Percentiles rank a stretch among this genome's conserved stretches.
Conservation (phyloP, 2,888 invertebrate genomes). For the Pollenia labialis region DNA sequence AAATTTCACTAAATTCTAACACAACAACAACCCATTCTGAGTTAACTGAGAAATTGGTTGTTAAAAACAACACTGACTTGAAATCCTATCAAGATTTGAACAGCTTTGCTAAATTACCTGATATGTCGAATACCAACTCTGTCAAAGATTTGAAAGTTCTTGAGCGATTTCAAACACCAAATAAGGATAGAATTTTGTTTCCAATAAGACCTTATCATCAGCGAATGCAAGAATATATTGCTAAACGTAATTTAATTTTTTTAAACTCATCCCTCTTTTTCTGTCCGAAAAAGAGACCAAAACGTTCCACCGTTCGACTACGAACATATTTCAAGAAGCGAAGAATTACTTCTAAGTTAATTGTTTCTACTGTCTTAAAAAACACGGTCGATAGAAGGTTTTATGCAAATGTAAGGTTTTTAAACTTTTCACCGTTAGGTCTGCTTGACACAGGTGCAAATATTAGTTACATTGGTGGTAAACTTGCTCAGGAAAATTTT, state of each 20-base stretch:
- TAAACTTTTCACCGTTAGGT: conserved; percentile 21
- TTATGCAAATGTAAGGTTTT: conserved; percentile 40
- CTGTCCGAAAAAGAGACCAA: neutral
- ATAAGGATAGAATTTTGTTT: no score
- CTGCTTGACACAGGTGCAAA: conserved; percentile 43
- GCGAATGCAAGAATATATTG: no score
- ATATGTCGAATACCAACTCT: no score
- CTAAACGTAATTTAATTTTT: no score
- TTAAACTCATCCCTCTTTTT: neutral
- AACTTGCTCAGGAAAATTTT: conserved; percentile 15
- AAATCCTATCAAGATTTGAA: no score
- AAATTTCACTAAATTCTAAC: neutral
- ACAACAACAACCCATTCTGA: neutral
- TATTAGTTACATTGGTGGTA: conserved; percentile 14
- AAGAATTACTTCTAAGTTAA: neutral
- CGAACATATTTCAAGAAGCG: conserved; percentile 9
- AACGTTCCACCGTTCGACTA: conserved; percentile 10
- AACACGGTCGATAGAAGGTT: neutral
- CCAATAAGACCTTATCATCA: no score
- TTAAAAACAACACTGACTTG: no score
- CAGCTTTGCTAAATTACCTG: no score
- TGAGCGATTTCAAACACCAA: no score
- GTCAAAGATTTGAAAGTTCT: no score
- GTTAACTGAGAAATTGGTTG: no score
- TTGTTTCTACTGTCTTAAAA: no score